Base-by-base conservation (phyloP, 1,140 invertebrate species). In the Nylanderia fulva region DNA sequence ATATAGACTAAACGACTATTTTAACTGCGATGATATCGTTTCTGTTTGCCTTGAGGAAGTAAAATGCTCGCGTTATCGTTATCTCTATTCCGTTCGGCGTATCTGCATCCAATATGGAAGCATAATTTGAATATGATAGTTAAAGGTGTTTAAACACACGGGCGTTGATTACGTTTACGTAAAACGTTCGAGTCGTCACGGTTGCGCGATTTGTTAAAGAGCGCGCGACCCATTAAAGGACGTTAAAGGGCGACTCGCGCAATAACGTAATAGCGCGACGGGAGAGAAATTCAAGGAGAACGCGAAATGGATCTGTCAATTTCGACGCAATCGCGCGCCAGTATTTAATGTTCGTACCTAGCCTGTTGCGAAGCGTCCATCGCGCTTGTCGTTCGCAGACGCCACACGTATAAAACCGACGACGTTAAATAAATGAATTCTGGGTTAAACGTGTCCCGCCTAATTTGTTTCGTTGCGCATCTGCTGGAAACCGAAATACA, bases 61-160 rank as follows among this genome's bases (percentile, higher is more conserved):
- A 39, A 69, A 86, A 69, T 63, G 27, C 72, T 74, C 39, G n/a
- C 33, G 24, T 33, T 33, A 33, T 33, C 21, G 9, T 54, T 45
- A 61, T 36, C 18, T 48, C 60, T 18, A 36, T 48, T 58, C 39
- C 6, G 6, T 21, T 1, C 56, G 24, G 48, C 27, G 27, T 79
- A 56, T 79, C 52, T 69, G 33, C 48, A 58, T 87, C 69, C 85
- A 75, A 5, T n/a, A n/a, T 29, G 48, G 27, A 60, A 71, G 68
- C 74, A 84, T 72, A 61, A 91, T 91, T 91, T 91, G 80, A 91
- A 91, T 90, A 90, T 84, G 90, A 88, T 90, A 90, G 90, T 85
- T n/a, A 79, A 39, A 83, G 56, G 48, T 42, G 77, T 71, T 71
- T 33, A 9, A 8, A 13, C 42, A n/a, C 0, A 48, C 15, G 13